Evolutionary conservation across 2,888 invertebrate species (phyloP), one percentile per base, ranked within the genome.

Genomic region (Colostygia pectinataria): DNA sequence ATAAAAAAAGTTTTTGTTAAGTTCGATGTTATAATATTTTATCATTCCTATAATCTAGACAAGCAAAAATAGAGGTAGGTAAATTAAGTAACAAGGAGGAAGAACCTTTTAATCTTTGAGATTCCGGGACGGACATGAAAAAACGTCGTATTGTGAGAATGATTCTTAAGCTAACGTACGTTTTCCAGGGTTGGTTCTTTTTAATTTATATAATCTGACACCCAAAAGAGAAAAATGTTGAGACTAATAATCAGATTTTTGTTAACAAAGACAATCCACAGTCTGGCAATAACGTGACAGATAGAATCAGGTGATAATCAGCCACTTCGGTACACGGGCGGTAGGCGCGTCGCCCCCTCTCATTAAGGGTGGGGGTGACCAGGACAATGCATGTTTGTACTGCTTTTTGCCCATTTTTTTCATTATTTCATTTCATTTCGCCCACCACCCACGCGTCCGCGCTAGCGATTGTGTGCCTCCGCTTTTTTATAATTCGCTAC

Each of bases 361-460:
- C 87, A 87, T 88, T 88, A 87, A 81, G 80, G 82, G 81, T 60
- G 82, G 80, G 69, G 80, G 78, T 57, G 75, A 40, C 63, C 75
- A 78, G 88, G 88, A 90, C 90, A 90, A 89, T 89, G 90, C 90
- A 89, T 90, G 89, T 89, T 89, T 89, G 90, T 88, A 78, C 86
- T 89, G 85, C 84, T 90, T 90, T 90, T 90, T 90, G 88, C 79
- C 86, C 89, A 89, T 90, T 90, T 90, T 89, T 89, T 90, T 88
- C 90, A 90, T 90, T 89, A 89, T 89, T 89, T 89, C 90, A 90
- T 90, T 89, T 89, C 89, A 90, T 90, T 89, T 88, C 89, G 77
- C 88, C 88, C 88, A 76, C 89, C 89, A 73, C 72, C 86, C 82
- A 80, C 88, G 84, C 88, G 85, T 87, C 84, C 88, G 85, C 89